phyloP scores from a whole-genome alignment of 2,888 invertebrate genomes.

The Conus canariensis region DNA sequence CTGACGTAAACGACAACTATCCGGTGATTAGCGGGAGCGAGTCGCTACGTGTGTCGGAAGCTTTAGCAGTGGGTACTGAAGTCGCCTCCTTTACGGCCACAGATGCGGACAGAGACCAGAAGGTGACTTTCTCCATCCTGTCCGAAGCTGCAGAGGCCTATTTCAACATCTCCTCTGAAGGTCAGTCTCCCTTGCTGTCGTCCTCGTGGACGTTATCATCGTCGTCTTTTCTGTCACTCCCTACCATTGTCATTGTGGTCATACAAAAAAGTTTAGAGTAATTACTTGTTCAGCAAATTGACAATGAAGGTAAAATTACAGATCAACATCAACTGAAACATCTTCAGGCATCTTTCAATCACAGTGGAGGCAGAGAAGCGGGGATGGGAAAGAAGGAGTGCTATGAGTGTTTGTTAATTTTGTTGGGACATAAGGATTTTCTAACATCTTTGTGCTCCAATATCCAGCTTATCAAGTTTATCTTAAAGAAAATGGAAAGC shows the following conservation, averaged over 20 bases:
- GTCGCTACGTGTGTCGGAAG: constrained; percentile 64
- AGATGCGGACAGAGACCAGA: constrained; percentile 65
- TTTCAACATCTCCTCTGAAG: constrained; percentile 54
- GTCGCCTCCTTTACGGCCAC: constrained; percentile 62
- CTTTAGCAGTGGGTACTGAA: constrained; percentile 57
- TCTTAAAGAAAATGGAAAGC: too few relatives aligned
- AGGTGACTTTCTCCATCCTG: constrained; percentile 57
- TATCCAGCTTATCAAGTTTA: too few relatives aligned
- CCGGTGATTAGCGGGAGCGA: constrained; percentile 59
- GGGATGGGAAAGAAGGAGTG: too few relatives aligned
- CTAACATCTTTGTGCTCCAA: not conserved
- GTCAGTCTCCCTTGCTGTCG: constrained; percentile 22
- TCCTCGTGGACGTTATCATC: not conserved
- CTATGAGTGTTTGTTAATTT: too few relatives aligned
- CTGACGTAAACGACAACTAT: constrained; percentile 68
- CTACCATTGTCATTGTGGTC: not conserved
- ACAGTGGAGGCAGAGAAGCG: too few relatives aligned
- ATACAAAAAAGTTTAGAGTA: too few relatives aligned
- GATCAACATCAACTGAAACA: too few relatives aligned
- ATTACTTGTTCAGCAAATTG: too few relatives aligned
- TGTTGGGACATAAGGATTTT: too few relatives aligned
- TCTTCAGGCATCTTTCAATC: too few relatives aligned
- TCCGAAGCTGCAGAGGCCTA: constrained; percentile 44
- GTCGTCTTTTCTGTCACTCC: not conserved
- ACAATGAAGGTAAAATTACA: too few relatives aligned